Conservation (phyloP, 1,140 invertebrate genomes). For the Drepana arcuata region DNA sequence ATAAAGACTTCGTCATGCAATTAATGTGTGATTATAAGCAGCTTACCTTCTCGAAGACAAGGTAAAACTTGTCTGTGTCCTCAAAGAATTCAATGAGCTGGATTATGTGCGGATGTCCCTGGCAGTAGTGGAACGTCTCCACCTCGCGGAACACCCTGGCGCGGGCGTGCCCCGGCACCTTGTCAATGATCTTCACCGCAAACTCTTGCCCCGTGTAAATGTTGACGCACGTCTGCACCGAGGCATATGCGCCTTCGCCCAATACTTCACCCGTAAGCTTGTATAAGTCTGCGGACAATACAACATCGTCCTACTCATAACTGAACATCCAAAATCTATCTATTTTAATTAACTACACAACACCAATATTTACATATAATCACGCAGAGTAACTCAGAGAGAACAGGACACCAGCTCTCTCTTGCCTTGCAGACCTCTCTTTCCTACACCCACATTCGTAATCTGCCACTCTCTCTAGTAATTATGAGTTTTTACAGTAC, state of each 20-base stretch:
- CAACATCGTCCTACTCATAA: background rate
- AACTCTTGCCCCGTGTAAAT: slow-evolving; percentile 93
- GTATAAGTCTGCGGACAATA: slow-evolving; percentile 87
- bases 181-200: slow-evolving; percentile 98
- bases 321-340: too few relatives aligned
- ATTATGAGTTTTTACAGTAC: too few relatives aligned
- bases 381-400: slow-evolving; percentile 1
- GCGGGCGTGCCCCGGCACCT: slow-evolving; percentile 92
- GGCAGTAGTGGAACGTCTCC: slow-evolving; percentile 98
- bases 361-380: too few relatives aligned
- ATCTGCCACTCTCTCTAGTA: too few relatives aligned
- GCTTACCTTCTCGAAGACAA: slow-evolving; percentile 95
- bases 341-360: too few relatives aligned
- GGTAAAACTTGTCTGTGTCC: slow-evolving; percentile 96
- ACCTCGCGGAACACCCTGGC: slow-evolving; percentile 97
- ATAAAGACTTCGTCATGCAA: too few relatives aligned
- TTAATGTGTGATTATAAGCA: too few relatives aligned
- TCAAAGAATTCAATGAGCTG: slow-evolving; percentile 98
- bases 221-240: slow-evolving; percentile 94
- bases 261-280: slow-evolving; percentile 94
- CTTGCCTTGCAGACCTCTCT: too few relatives aligned
- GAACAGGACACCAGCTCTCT: too few relatives aligned
- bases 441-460: too few relatives aligned
- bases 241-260: slow-evolving; percentile 96
- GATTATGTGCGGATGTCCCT: slow-evolving; percentile 96